These are phyloP conservation scores for Enteromius treurensis DNA, from an alignment of 2,797 vertebrate genomes.

Conservation along the genomic window DNA sequence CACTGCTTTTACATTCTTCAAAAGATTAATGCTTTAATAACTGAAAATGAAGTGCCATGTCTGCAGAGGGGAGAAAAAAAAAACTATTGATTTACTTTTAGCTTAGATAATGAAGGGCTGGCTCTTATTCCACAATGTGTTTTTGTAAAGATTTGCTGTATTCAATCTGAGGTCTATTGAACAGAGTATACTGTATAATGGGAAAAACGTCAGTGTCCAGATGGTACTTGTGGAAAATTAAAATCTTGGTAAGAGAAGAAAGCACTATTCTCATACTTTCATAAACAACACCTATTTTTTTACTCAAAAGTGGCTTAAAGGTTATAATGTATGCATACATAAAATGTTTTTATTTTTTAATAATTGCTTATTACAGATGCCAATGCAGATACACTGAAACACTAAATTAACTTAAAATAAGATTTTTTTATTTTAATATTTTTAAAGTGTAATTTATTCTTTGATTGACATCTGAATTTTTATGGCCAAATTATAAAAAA, in stretches of 20 bases:
- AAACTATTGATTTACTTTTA: constrained; percentile 54
- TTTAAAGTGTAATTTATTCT: too few relatives aligned
- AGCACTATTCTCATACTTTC: too few relatives aligned
- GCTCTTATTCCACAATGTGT: neutral
- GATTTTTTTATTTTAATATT: too few relatives aligned
- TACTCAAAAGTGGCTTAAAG: too few relatives aligned
- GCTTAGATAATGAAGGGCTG: constrained; percentile 39
- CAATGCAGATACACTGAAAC: too few relatives aligned
- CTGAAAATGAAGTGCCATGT: constrained; percentile 48
- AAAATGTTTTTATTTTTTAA: too few relatives aligned
- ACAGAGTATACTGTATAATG: constrained; percentile 11
- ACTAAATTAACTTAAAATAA: too few relatives aligned
- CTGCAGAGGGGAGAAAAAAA: constrained; percentile 26
- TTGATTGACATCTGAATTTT: too few relatives aligned
- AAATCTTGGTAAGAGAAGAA: neutral
- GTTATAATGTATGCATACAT: too few relatives aligned
- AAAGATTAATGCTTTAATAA: constrained; percentile 58
- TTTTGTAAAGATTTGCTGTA: constrained; percentile 37
- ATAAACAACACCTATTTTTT: too few relatives aligned
- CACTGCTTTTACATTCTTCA: constrained; percentile 5
- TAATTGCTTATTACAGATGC: too few relatives aligned
- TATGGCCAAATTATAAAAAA: too few relatives aligned
- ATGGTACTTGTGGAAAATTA: neutral
- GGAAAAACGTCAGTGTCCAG: constrained; percentile 30
- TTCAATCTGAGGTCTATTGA: constrained; percentile 5